Conservation (phyloP, 2,888 invertebrate species). For the Clusia tigrina region DNA sequence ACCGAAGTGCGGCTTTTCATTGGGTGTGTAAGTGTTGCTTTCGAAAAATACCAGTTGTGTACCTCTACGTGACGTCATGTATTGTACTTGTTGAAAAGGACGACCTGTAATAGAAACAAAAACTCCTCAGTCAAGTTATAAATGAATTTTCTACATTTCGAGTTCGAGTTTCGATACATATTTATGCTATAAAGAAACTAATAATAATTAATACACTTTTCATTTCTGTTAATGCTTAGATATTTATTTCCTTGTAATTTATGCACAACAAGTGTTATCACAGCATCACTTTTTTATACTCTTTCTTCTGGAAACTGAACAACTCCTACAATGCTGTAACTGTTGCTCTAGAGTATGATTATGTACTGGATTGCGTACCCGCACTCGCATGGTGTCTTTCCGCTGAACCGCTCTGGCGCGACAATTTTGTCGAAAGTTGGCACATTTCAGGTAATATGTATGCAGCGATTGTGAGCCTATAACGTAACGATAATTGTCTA, state of each 20-base stretch:
- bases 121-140: neutral
- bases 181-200: neutral
- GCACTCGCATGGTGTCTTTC: slow-evolving; percentile 49
- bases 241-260: neutral
- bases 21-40: slow-evolving; percentile 62
- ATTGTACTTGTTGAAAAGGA: slow-evolving; percentile 32
- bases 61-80: slow-evolving; percentile 50
- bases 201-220: neutral
- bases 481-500: slow-evolving; percentile 57
- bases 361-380: slow-evolving; percentile 51
- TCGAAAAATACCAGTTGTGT: slow-evolving; percentile 55
- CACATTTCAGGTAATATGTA: slow-evolving; percentile 60
- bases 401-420: slow-evolving; percentile 58
- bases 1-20: slow-evolving; percentile 56
- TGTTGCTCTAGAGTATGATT: slow-evolving; percentile 49
- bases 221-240: neutral
- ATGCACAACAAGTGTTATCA: neutral
- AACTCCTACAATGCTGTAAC: neutral
- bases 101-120: slow-evolving; percentile 29
- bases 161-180: no score
- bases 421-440: slow-evolving; percentile 59
- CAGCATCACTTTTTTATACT: neutral
- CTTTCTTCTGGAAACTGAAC: neutral
- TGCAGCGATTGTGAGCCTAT: slow-evolving; percentile 57
- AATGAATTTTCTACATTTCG: neutral